Conservation (phyloP, 1,140 invertebrate genomes). For the Cotesia vestalis region DNA sequence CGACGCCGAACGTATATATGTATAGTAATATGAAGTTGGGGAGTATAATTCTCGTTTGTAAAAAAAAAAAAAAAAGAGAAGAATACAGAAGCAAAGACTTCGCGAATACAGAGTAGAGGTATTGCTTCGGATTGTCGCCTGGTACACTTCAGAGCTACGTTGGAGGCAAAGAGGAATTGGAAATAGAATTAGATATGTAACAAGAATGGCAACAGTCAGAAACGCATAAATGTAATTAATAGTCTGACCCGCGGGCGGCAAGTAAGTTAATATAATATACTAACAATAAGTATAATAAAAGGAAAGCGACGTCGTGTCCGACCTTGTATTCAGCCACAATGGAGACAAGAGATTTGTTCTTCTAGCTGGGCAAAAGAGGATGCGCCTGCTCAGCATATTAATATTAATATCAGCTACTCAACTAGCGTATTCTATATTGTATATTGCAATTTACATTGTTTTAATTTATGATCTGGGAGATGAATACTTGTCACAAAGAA, state of each 20-base stretch:
- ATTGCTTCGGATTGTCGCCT: neutral
- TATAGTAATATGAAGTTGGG: neutral
- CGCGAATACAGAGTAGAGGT: neutral
- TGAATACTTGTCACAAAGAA: neutral
- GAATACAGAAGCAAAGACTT: neutral
- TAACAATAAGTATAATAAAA: neutral
- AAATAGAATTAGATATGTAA: conserved; percentile 37
- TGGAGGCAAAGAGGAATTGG: conserved; percentile 28
- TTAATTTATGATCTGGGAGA: conserved; percentile 27
- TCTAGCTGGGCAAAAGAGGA: neutral
- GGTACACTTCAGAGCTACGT: neutral
- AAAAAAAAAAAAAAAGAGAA: neutral
- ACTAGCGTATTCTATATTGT: conserved; percentile 2
- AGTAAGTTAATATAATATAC: too few relatives aligned
- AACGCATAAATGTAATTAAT: conserved; percentile 36
- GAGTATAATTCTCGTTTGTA: too few relatives aligned
- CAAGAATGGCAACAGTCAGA: conserved; percentile 21
- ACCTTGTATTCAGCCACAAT: conserved; percentile 20
- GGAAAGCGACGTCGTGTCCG: conserved; percentile 22
- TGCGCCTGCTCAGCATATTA: too few relatives aligned
- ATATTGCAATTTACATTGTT: conserved; percentile 25
- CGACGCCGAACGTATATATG: neutral
- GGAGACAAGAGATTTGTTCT: neutral
- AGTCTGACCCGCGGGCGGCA: neutral
- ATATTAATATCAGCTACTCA: too few relatives aligned